These are phyloP conservation scores for Ptycholaimellus sp. DNA, from an alignment of 2,888 invertebrate genomes.

Conservation along the genomic window DNA sequence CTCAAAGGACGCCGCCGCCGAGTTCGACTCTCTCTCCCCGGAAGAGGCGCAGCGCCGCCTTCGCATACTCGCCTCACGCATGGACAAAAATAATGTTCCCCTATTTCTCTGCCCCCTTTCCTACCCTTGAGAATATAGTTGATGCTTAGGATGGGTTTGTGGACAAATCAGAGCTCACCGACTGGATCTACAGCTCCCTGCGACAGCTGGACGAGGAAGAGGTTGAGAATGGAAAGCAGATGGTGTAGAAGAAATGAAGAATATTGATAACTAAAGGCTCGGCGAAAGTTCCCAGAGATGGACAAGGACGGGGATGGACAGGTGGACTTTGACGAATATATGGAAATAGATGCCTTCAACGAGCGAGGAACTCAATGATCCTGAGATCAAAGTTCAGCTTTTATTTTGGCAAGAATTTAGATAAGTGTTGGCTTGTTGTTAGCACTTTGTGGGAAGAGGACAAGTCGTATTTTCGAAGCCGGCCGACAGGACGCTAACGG, in stretches of 20 bases:
- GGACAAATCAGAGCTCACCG: conserved; percentile 53
- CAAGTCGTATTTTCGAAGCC: conserved; percentile 51
- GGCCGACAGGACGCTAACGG: conserved; percentile 59
- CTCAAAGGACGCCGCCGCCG: conserved; percentile 67
- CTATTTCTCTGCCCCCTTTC: no score
- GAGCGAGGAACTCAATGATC: conserved; percentile 34
- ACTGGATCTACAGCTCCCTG: conserved; percentile 78
- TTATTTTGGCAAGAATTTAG: no score
- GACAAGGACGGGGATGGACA: conserved; percentile 52
- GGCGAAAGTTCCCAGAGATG: conserved; percentile 41
- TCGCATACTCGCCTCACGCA: conserved; percentile 46
- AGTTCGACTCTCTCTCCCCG: conserved; percentile 57
- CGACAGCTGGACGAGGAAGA: conserved; percentile 33
- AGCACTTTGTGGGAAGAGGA: conserved; percentile 45
- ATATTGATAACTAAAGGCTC: no score
- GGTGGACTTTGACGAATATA: conserved; percentile 62
- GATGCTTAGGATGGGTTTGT: conserved; percentile 53
- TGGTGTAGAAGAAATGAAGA: no score
- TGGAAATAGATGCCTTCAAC: conserved; percentile 62
- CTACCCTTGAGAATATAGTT: no score
- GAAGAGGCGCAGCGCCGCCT: conserved; percentile 57
- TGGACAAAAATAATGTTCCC: conserved; percentile 61
- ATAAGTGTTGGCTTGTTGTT: no score
- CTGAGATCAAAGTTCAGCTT: no score
- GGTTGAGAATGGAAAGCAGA: conserved; percentile 17